phyloP scores from a whole-genome alignment of 2,113 vertebrate species.

The Deroptyus accipitrinus region DNA sequence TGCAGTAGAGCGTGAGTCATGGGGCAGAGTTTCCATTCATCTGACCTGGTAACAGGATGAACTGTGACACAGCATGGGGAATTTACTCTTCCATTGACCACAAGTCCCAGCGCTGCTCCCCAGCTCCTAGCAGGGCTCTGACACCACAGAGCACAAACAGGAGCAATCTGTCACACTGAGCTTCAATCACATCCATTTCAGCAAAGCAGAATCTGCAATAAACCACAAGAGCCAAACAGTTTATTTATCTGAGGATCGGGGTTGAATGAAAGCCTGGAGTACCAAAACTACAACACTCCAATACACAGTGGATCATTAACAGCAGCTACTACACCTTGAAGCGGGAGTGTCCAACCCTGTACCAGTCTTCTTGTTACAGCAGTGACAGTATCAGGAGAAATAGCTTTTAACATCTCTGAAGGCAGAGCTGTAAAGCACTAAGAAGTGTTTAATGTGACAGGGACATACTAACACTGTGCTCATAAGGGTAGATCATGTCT shows the following conservation, averaged over 20 bases:
- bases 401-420: slow-evolving; percentile 22
- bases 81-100: not conserved
- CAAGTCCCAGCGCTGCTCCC: accelerated
- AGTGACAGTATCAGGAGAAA: slow-evolving; percentile 3
- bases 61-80: not conserved
- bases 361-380: not conserved
- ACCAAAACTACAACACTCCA: not conserved
- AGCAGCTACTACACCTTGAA: not conserved
- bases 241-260: slow-evolving; percentile 21
- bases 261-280: not conserved
- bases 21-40: not conserved
- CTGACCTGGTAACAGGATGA: not conserved
- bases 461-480: not conserved
- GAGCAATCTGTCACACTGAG: not conserved
- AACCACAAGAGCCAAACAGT: not conserved
- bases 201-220: not conserved
- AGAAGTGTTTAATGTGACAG: slow-evolving; percentile 10
- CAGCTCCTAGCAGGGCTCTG: not conserved
- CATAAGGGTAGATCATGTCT: not conserved
- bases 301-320: not conserved
- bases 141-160: not conserved
- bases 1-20: not conserved
- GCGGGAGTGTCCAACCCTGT: not conserved
- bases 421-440: not conserved
- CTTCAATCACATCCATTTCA: not conserved